Base-by-base conservation (phyloP, 2,888 invertebrate species). In the Crematogaster levior region DNA sequence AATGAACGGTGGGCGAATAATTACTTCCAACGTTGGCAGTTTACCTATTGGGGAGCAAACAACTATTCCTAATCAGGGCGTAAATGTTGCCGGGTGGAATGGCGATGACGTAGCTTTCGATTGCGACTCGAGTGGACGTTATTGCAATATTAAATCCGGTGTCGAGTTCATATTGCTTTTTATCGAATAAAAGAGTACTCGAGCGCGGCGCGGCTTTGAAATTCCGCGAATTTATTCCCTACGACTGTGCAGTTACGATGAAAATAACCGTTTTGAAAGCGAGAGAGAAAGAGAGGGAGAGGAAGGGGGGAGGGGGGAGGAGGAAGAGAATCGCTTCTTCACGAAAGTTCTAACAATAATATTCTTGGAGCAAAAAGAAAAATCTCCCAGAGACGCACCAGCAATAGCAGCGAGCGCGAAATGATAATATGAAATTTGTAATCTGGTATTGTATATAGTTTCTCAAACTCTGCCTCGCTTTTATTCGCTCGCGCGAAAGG, bases 1-100 rank as follows among this genome's bases (percentile, higher is more conserved):
- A 79, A 79, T 79, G 77, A 79, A 79, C 77, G 77, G 73, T 79
- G 56, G 77, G 30, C 77, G 77, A 79, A 79, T 79, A 79, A 79
- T 79, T 79, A 79, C 72, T 72, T 56, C 72, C 77, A 79, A 79
- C 73, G 72, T 79, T 79, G 77, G 77, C 77, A 72, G 77, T 79
- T 79, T 79, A 79, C 77, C 56, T 79, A 51, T 79, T 72, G 72
- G 56, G 43, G 12, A 43, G 56, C 72, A 72, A 79, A 79, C 72
- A 79, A 72, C 43, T 72, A 72, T 72, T 79, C 77, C 77, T 79
- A 79, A 79, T 79, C 72, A 79, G 56, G 43, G 53, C 56, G 43
- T 30, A 30, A 79, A 72, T 56, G 77, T 43, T 72, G 30, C 30
- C 21, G 30, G 4, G 27, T 27, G 40, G 43, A 30, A 56, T 72